phyloP scores from a whole-genome alignment of 2,113 vertebrate species.

The Dolichallabes microphthalmus region DNA sequence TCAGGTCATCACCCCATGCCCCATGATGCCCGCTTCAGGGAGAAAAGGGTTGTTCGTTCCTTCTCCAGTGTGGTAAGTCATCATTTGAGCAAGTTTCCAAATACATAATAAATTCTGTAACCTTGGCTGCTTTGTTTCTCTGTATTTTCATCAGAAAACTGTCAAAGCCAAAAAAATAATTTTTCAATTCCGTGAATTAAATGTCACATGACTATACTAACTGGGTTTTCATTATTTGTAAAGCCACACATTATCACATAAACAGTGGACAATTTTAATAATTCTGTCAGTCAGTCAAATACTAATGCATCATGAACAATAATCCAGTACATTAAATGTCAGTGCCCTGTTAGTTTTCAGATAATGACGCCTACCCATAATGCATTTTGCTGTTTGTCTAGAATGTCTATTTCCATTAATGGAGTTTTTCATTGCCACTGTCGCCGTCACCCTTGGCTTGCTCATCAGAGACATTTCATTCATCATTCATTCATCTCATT shows the following conservation, averaged over 20 bases:
- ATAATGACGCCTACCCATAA: not conserved
- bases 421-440: too few species aligned
- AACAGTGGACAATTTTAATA: not conserved
- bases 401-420: not conserved
- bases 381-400: not conserved
- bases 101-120: too few species aligned
- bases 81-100: not conserved
- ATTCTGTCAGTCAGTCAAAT: not conserved
- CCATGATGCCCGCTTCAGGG: constrained; percentile 85
- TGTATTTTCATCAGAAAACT: not conserved
- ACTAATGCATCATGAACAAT: not conserved
- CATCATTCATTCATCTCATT: too few species aligned
- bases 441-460: too few species aligned
- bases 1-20: constrained; percentile 89
- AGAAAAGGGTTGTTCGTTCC: constrained; percentile 84
- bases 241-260: not conserved
- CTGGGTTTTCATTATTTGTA: not conserved
- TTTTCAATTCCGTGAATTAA: too few species aligned
- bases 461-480: too few species aligned
- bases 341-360: not conserved
- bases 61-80: constrained; percentile 59
- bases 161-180: not conserved
- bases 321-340: not conserved
- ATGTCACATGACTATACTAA: not conserved
- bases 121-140: too few species aligned